Base-by-base conservation (phyloP, 2,797 vertebrate species). In the Acanthurus leucopareius region DNA sequence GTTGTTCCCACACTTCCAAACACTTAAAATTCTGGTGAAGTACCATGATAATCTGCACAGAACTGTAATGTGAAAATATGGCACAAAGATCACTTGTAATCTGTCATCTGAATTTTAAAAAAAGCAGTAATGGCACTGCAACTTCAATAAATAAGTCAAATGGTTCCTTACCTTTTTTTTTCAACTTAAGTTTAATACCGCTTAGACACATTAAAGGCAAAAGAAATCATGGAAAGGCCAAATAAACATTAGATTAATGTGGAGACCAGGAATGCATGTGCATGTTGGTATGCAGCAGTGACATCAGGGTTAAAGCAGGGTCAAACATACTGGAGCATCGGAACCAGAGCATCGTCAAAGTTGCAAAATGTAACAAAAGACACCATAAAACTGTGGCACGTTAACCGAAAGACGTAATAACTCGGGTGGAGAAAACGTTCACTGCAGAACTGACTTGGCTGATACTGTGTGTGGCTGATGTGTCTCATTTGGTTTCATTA, bases 181-280 rank as follows among this genome's bases (percentile, higher is more conserved):
- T 22, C 59, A 73, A 19, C 52, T 53, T 32, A 75, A 75, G 51
- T 25, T 53, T 70, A 25, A 65, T 67, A 47, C 54, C 47, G 40
- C 32, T 63, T 9, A 51, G 60, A 63, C 19, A 65, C 49, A 65
- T 48, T 35, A 35, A 59, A 72, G 22, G 64, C 63, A 78, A 73
- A 72, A 63, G 13, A 45, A 87, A 61, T 67, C 4, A 42, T 42
- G 67, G 28, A 80, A 77, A 77, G 80, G 73, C 82, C 65, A 57
- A 82, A 73, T 69, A 75, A 85, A 35, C 53, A 60, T 82, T 58
- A 75, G 40, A 73, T 85, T 81, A 90, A 79, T 79, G 72, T 72
- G 85, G 75, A 66, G 68, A 80, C 19, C 74, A 75, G 67, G 74
- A 51, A 73, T 49, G 59, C 44, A 28, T 6, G 53, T 45, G 47